Base-by-base conservation (phyloP, 2,113 vertebrate genomes). In the Triplophysa tibetana region DNA sequence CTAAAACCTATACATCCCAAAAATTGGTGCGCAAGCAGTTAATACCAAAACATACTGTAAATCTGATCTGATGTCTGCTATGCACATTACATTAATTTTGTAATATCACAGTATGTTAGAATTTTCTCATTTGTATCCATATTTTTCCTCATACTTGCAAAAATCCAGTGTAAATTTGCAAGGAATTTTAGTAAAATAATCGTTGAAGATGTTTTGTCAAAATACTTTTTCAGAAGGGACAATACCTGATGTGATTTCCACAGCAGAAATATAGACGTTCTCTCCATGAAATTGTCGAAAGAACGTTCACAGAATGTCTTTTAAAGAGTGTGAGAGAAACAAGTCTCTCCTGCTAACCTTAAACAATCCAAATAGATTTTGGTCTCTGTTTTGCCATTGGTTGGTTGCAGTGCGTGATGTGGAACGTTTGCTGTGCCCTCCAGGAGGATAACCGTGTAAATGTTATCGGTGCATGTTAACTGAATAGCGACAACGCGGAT, bases 221-320 rank as follows among this genome's bases (percentile, higher is more conserved):
- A 29, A 29, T n/a, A 3, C 0, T 69, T 26, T 58, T 81, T 70
- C 26, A 65, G 52, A 78, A 52, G 50, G 43, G 70, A 50, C 78
- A 43, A 81, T 78, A 75, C 70, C 52, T 14, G 66, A 62, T 75
- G 75, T 65, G 77, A 78, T 70, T 65, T 41, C 72, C 24, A 12
- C 43, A 19, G 6, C 23, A 74, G 33, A 58, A 80, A 79, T 61
- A 60, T 75, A 38, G 62, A 61, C 62, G 41, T 21, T 62, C 54
- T 43, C 21, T 21, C 50, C 56, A 50, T 24, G 33, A 23, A 54
- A 72, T 54, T 68, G 58, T 38, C 6, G 1, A 38, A 38, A 38
- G 33, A 24, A 74, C 65, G 70, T 38, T 41, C 29, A 58, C n/a
- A 21, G 19, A 58, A 58, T 2, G 8, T 60, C 54, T 9, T 6